Conservation (phyloP, 2,113 vertebrate genomes). For the Cyanistes caeruleus region DNA sequence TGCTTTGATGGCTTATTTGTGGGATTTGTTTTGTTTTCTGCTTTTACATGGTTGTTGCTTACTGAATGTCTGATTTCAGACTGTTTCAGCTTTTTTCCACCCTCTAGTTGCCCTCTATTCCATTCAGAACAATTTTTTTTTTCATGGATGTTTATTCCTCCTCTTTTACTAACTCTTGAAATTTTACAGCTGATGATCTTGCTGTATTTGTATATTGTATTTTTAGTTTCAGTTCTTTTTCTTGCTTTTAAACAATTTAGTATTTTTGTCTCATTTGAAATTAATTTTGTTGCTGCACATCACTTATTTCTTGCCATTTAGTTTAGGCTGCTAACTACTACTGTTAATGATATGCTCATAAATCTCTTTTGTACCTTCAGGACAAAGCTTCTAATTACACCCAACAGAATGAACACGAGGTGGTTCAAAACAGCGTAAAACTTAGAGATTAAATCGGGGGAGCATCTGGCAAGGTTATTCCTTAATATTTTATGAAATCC, state of each 20-base stretch:
- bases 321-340: not conserved
- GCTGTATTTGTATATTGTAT: too few relatives aligned
- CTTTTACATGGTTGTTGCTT: not conserved
- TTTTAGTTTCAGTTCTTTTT: not conserved
- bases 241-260: not conserved
- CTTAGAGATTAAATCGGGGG: not conserved
- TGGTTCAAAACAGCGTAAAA: not conserved
- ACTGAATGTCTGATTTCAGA: not conserved
- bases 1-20: not conserved
- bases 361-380: not conserved
- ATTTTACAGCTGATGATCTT: not conserved
- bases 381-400: not conserved
- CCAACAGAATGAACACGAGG: not conserved
- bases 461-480: not conserved
- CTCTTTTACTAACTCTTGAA: not conserved
- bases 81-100: not conserved
- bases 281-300: not conserved
- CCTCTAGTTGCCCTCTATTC: fast-evolving
- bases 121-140: not conserved
- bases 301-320: not conserved
- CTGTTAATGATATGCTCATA: not conserved
- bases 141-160: not conserved
- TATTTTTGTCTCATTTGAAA: not conserved
- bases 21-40: not conserved
- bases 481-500: not conserved